phyloP scores from a whole-genome alignment of 30 jellyfish, hydroid and myxozoan species.

The Turritopsis rubra region DNA sequence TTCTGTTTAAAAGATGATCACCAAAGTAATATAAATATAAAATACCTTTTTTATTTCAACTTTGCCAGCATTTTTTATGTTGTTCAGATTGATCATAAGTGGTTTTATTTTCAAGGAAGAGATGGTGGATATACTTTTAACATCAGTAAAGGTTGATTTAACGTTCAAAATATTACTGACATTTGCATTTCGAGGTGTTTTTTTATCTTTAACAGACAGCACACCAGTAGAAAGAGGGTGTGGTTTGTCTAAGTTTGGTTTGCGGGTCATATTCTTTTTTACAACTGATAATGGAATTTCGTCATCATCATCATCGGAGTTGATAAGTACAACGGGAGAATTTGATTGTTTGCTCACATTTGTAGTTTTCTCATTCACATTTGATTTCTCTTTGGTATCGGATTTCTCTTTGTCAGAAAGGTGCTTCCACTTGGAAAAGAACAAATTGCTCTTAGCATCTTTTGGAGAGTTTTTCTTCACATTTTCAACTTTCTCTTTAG shows the following conservation, averaged over 20 bases:
- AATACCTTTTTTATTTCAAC: not conserved
- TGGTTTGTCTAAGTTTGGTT: not conserved
- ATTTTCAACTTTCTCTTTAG: not conserved
- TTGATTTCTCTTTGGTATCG: too few relatives aligned
- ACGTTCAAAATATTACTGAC: not conserved
- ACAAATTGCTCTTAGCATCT: not conserved
- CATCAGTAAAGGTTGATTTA: too few relatives aligned
- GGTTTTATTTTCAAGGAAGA: not conserved
- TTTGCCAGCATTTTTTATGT: not conserved
- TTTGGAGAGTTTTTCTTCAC: not conserved
- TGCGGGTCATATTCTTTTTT: not conserved
- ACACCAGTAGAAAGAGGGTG: not conserved
- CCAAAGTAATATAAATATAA: too few relatives aligned
- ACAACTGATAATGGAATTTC: not conserved
- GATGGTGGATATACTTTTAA: not conserved
- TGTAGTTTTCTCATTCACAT: too few relatives aligned
- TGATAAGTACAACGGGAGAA: not conserved
- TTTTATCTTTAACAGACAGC: not conserved
- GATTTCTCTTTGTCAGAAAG: not conserved
- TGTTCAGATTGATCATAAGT: not conserved
- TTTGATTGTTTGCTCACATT: not conserved
- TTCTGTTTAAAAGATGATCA: too few relatives aligned
- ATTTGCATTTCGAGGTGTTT: not conserved
- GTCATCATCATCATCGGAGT: not conserved
- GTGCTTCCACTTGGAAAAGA: not conserved